These are phyloP conservation scores for Steinernema scapterisci DNA, from an alignment of 2,888 invertebrate genomes.

Conservation along the genomic window DNA sequence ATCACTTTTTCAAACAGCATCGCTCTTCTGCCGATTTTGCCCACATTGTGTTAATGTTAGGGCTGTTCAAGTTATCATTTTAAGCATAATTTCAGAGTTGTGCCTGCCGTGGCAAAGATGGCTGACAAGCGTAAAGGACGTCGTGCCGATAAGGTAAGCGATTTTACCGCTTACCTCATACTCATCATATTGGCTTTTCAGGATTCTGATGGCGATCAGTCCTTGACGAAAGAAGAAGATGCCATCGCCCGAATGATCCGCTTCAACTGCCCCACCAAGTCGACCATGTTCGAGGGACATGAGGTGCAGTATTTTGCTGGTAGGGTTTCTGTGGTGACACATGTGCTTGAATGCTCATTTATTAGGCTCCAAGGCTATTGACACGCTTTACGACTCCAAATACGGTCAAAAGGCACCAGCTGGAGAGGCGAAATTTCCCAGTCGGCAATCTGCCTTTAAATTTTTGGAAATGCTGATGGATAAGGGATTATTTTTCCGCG, in stretches of 20 bases:
- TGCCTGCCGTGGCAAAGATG: not conserved
- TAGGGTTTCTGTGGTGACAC: constrained; percentile 68
- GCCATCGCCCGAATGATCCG: constrained; percentile 90
- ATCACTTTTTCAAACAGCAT: no score
- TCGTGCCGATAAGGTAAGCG: not conserved
- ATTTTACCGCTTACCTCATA: no score
- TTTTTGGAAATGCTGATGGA: constrained; percentile 48
- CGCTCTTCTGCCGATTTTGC: no score
- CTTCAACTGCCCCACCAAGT: constrained; percentile 89
- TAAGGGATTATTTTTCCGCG: constrained; percentile 62
- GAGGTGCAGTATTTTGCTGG: constrained; percentile 96
- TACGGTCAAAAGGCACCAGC: constrained; percentile 76
- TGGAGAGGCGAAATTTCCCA: constrained; percentile 79
- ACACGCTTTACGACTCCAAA: constrained; percentile 86
- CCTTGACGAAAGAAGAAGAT: constrained; percentile 78
- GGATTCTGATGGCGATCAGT: not conserved
- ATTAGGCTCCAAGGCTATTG: constrained; percentile 80
- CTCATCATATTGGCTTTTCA: not conserved
- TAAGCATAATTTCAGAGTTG: no score
- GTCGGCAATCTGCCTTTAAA: constrained; percentile 70
- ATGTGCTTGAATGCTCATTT: not conserved
- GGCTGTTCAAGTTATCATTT: no score
- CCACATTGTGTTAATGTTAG: no score
- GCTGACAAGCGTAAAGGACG: not conserved
- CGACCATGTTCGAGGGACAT: constrained; percentile 92